Evolutionary conservation across 2,113 vertebrate species (phyloP).

Genomic region (Rhagologus leucostigma): DNA sequence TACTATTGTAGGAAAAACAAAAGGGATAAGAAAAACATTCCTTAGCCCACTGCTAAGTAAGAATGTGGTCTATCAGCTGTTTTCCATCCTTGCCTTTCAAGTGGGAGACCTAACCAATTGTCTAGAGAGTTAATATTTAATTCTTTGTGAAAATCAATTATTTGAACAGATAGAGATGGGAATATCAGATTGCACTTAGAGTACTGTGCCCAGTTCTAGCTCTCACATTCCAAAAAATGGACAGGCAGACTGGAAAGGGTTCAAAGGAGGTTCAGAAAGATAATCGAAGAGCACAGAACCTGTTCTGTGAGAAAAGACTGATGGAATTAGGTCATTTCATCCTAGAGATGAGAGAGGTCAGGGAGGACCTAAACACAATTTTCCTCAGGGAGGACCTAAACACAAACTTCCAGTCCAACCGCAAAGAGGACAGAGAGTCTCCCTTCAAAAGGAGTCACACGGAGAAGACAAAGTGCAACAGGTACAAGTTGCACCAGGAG

Average conservation of each 20-base stretch:
- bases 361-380: neutral
- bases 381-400: neutral
- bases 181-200: neutral
- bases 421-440: neutral
- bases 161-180: neutral
- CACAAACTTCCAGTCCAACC: neutral
- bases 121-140: neutral
- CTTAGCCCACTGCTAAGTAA: neutral
- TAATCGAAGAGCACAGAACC: neutral
- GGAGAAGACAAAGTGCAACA: neutral
- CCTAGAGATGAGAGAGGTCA: neutral
- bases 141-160: neutral
- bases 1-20: neutral
- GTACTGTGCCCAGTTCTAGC: neutral
- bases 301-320: neutral
- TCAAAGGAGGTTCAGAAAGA: neutral
- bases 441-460: neutral
- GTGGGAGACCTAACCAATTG: neutral
- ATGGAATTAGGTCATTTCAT: neutral
- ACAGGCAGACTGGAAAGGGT: neutral
- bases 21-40: neutral
- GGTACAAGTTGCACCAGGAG: neutral
- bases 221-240: neutral
- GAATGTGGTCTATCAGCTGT: neutral
- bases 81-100: neutral